phyloP scores from a whole-genome alignment of 2,113 vertebrate genomes.

The Elephantulus edwardii region DNA sequence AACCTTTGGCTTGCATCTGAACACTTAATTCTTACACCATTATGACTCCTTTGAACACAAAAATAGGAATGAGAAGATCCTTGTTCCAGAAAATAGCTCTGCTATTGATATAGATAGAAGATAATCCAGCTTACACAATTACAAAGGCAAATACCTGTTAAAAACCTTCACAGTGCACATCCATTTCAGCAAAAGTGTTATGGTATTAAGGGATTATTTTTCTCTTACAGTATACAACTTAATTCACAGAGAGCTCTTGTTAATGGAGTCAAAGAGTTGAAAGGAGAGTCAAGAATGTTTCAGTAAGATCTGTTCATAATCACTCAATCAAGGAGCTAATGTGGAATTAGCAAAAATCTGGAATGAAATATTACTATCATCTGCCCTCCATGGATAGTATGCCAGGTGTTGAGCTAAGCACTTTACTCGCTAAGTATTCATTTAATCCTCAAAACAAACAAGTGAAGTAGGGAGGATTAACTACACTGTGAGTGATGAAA shows the following conservation, averaged over 20 bases:
- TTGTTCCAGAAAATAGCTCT: background rate
- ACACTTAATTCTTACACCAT: background rate
- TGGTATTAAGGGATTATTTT: background rate
- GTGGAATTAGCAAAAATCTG: background rate
- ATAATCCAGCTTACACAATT: background rate
- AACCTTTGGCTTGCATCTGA: background rate
- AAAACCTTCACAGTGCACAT: background rate
- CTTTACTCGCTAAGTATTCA: background rate
- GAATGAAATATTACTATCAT: background rate
- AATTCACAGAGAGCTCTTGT: background rate
- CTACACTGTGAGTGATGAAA: background rate
- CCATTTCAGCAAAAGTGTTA: background rate
- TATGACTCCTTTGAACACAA: background rate
- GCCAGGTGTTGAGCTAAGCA: background rate
- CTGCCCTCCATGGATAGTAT: background rate
- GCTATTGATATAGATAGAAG: background rate
- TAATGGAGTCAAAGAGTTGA: background rate
- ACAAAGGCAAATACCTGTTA: background rate
- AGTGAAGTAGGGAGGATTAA: background rate
- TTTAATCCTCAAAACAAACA: background rate
- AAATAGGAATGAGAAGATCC: background rate
- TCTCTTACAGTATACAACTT: background rate
- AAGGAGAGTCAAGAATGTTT: background rate
- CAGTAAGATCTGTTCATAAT: background rate
- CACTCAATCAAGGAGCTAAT: background rate